Base-by-base conservation (phyloP, 2,113 vertebrate genomes). In the Morone chrysops region DNA sequence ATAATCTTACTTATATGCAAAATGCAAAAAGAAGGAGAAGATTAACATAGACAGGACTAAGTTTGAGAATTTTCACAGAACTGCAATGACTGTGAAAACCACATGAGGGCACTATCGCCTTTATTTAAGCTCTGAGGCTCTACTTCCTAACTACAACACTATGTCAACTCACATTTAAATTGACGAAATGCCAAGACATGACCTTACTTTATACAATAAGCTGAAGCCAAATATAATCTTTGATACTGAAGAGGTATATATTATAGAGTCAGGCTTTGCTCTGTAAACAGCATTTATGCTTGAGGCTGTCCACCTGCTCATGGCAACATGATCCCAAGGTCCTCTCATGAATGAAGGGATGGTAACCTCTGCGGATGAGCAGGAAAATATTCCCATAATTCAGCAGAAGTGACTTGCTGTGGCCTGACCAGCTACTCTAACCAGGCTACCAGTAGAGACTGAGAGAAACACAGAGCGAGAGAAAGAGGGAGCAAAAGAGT, bases 21-120 rank as follows among this genome's bases (percentile, higher is more conserved):
- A 17, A 45, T 22, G 4, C 25, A 20, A 69, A 25, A 57, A 56
- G 22, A n/a, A 20, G 11, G 14, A 31, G 2, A 67, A 48, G 1
- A 14, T 13, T 18, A 5, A 17, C 18, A 65, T 31, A 31, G 8
- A 20, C 36, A 45, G 59, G 20, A 53, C 17, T 62, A 6, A 7
- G 36, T 70, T 9, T 54, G 18, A 50, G n/a, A 6, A 25, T 12
- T 47, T 40, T 11, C 25, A 2, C 8, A 61, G 16, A 2, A 4
- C 6, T 90, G 89, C 68, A 85, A 81, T 90, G 7, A 38, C 16
- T 60, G 13, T 9, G 0, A 78, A 3, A 22, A 70, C 92, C 94
- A 94, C 92, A 87, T 10, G 93, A 80, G 75, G 94, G 87, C 89
- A 77, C 76, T 90, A 54, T 67, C 54, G 16, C 9, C 87, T 53